Conservation (phyloP, 2,888 invertebrate species). For the Alentia gelatinosa region DNA sequence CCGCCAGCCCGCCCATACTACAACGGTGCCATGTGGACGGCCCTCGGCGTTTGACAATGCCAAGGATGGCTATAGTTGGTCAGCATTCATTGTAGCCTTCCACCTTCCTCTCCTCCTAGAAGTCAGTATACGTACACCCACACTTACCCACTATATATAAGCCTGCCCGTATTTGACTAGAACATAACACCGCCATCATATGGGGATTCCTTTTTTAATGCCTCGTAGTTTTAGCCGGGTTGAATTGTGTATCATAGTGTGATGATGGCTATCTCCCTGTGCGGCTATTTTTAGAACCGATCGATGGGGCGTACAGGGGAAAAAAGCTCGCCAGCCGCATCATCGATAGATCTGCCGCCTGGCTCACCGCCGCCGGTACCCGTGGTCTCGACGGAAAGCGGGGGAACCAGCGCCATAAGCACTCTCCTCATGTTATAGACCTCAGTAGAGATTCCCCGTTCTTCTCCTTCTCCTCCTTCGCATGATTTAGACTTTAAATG, state of each 20-base stretch:
- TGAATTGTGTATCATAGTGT: slow-evolving; percentile 41
- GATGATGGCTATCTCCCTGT: slow-evolving; percentile 19
- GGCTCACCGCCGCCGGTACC: not conserved
- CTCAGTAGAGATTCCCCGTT: too few species aligned
- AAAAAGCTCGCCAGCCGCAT: not conserved
- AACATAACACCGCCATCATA: too few species aligned
- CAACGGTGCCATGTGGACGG: not conserved
- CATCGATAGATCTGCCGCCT: slow-evolving; percentile 26
- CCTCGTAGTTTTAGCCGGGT: not conserved
- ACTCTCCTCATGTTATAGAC: not conserved
- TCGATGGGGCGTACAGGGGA: slow-evolving; percentile 9
- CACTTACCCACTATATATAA: too few species aligned
- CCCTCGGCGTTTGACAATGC: not conserved
- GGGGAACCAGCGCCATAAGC: not conserved
- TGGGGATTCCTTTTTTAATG: not conserved
- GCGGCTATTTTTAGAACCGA: slow-evolving; percentile 13
- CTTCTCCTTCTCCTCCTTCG: too few species aligned
- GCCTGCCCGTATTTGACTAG: too few species aligned
- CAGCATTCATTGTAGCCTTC: not conserved
- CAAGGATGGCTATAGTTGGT: not conserved
- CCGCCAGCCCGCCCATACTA: not conserved
- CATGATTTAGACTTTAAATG: too few species aligned
- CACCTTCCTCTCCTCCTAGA: not conserved
- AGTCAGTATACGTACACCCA: too few species aligned
- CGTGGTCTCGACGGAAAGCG: not conserved